Evolutionary conservation across 2,888 invertebrate species (phyloP).

Genomic region (Gymnosoma rotundatum): DNA sequence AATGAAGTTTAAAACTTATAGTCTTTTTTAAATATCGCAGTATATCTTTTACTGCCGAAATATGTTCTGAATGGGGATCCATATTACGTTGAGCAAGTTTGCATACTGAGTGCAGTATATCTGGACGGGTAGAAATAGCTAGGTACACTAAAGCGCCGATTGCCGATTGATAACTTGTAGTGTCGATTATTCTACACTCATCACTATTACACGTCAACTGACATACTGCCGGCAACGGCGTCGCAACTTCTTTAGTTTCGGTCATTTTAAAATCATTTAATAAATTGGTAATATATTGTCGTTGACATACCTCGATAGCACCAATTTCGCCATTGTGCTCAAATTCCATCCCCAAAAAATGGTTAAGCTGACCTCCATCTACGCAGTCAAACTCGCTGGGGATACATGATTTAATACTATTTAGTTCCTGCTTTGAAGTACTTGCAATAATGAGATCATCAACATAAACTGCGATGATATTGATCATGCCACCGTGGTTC

Average conservation of each 20-base stretch:
- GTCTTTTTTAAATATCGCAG: background rate
- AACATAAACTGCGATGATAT: slow-evolving; percentile 19
- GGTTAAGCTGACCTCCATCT: background rate
- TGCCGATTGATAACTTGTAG: background rate
- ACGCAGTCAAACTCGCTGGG: background rate
- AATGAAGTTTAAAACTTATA: no score
- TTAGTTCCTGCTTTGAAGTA: slow-evolving; percentile 1
- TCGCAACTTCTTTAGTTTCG: background rate
- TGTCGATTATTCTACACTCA: background rate
- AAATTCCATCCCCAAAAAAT: slow-evolving; percentile 14
- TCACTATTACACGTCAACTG: no score
- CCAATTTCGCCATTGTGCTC: background rate
- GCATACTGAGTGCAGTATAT: slow-evolving; percentile 4
- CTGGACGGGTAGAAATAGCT: slow-evolving; percentile 4
- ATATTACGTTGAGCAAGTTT: slow-evolving; percentile 9
- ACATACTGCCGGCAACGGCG: no score
- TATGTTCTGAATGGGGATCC: slow-evolving; percentile 1
- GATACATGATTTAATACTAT: background rate
- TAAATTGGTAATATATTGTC: background rate
- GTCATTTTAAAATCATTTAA: background rate
- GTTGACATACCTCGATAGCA: background rate
- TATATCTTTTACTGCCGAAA: background rate
- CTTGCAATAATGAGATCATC: slow-evolving; percentile 11
- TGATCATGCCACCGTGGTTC: no score
- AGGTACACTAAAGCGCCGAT: background rate